These are phyloP conservation scores for Mixornis gularis DNA, from an alignment of 2,113 vertebrate genomes.

Conservation along the genomic window DNA sequence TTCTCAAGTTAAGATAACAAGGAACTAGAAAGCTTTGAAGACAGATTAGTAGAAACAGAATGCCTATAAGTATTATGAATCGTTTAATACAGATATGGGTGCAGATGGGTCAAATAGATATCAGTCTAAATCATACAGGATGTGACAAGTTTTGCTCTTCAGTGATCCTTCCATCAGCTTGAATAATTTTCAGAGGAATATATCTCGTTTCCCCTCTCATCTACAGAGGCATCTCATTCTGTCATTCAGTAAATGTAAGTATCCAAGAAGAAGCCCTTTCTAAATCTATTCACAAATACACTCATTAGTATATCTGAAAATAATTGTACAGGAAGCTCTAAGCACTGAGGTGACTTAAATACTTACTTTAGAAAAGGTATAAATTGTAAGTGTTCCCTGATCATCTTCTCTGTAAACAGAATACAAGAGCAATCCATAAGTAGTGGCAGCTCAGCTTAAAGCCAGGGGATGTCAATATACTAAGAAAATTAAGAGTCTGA, in stretches of 20 bases:
- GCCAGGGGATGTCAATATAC: not conserved
- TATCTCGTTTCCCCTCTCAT: not conserved
- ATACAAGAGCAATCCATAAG: constrained; percentile 6
- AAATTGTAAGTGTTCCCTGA: not conserved
- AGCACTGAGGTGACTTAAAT: not conserved
- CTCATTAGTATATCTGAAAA: not conserved
- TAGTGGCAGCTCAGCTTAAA: constrained; percentile 28
- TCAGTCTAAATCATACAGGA: constrained; percentile 40
- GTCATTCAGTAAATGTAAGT: constrained; percentile 42
- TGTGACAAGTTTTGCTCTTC: constrained; percentile 33
- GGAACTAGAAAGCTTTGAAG: constrained; percentile 37
- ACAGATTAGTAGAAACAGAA: constrained; percentile 38
- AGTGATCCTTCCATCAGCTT: constrained; percentile 45
- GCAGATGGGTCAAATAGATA: constrained; percentile 23
- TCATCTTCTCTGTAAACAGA: not conserved
- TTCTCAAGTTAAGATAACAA: constrained; percentile 17
- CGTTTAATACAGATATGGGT: constrained; percentile 16
- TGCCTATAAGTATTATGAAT: not conserved
- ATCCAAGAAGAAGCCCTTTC: not conserved
- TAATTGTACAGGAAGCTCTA: not conserved
- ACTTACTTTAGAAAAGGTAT: not conserved
- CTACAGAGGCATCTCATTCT: constrained; percentile 2
- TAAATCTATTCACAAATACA: not conserved
- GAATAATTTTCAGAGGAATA: constrained; percentile 45
- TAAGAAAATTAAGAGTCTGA: constrained; percentile 25